Percentiles rank a stretch among this genome's conserved stretches.
phyloP scores from a whole-genome alignment of 1,140 invertebrate genomes.

The Drosophila mojavensis region DNA sequence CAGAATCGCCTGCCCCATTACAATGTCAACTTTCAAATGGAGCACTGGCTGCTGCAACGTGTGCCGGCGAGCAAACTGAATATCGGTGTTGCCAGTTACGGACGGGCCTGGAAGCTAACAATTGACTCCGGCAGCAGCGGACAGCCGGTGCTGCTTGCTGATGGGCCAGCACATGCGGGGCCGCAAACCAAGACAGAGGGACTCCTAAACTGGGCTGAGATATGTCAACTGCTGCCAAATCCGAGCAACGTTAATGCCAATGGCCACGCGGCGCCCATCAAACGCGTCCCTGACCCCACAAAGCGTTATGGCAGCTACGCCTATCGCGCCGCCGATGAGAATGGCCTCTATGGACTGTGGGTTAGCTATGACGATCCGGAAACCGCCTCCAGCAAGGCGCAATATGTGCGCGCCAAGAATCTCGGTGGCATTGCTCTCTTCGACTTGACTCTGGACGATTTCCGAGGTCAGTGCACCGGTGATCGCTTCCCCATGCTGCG shows the following conservation, averaged over 20 bases:
- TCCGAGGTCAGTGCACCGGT: constrained; percentile 90
- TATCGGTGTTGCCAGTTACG: constrained; percentile 92
- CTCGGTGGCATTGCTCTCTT: constrained; percentile 92
- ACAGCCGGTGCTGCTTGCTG: constrained; percentile 88
- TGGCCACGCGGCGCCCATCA: constrained; percentile 86
- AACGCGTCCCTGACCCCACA: constrained; percentile 89
- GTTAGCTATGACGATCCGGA: constrained; percentile 95
- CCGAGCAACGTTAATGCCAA: constrained; percentile 86
- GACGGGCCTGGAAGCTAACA: constrained; percentile 92
- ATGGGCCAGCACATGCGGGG: constrained; percentile 87
- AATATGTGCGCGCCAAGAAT: constrained; percentile 89
- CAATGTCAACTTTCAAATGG: constrained; percentile 88
- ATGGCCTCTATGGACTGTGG: constrained; percentile 91
- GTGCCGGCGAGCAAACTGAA: constrained; percentile 90
- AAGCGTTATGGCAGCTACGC: constrained; percentile 91
- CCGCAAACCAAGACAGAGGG: constrained; percentile 89
- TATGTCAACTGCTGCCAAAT: constrained; percentile 89
- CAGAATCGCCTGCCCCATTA: constrained; percentile 86
- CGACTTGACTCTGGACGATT: constrained; percentile 93
- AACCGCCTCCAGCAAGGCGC: constrained; percentile 92
- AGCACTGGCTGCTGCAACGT: constrained; percentile 87
- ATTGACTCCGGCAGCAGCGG: constrained; percentile 89
- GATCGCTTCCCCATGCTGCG: constrained; percentile 91
- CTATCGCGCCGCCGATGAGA: constrained; percentile 88
- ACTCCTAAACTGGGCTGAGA: constrained; percentile 91